Evolutionary conservation across 2,888 invertebrate species (phyloP).

Genomic region (Temnothorax rugatulus): DNA sequence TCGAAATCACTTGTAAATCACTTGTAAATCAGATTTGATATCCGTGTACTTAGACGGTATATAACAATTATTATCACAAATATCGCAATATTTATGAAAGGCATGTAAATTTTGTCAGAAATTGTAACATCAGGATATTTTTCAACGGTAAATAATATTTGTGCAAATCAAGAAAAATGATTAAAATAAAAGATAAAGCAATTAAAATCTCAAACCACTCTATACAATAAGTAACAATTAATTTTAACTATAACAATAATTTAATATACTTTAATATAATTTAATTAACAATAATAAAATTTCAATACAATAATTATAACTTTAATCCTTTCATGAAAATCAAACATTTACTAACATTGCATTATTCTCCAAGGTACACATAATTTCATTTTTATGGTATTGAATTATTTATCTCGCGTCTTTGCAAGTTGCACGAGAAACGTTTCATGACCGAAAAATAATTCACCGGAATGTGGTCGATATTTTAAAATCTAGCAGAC

Average conservation of each 20-base stretch:
- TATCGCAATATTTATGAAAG: background rate
- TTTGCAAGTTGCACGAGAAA: constrained; percentile 9
- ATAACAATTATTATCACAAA: background rate
- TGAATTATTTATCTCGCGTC: constrained; percentile 6
- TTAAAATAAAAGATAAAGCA: background rate
- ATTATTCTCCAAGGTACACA: background rate
- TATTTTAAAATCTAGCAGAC: constrained; percentile 29
- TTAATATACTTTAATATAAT: background rate
- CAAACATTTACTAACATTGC: background rate
- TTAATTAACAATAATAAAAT: background rate
- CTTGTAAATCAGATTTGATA: background rate
- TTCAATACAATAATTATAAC: background rate
- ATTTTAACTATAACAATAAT: background rate
- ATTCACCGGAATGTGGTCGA: constrained; percentile 13
- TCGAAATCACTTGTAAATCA: background rate
- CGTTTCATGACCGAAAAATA: background rate
- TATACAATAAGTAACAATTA: background rate
- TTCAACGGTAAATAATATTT: background rate
- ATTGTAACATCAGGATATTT: background rate
- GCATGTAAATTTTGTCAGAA: background rate
- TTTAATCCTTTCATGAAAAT: background rate
- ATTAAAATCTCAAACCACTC: background rate
- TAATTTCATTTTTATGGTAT: background rate
- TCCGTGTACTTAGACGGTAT: background rate
- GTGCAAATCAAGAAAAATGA: background rate